A percentile compares a stretch with the other conserved stretches of the same genome.
Evolutionary conservation across 2,113 vertebrate genomes (phyloP).

Genomic region (Microcebus ravelobensis): DNA sequence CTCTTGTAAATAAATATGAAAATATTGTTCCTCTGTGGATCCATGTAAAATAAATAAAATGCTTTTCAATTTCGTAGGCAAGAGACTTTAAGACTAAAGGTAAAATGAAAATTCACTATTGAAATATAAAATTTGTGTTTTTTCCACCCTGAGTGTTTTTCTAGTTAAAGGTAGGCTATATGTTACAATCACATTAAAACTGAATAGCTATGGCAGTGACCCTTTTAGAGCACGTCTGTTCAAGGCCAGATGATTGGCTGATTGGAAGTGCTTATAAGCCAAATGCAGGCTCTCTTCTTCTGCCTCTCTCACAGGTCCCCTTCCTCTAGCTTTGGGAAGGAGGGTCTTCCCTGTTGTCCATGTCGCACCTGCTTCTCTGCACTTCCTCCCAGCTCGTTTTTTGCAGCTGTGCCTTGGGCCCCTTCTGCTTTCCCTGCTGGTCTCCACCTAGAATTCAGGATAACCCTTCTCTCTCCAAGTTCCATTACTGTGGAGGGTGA

Average conservation of each 20-base stretch:
- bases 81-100: background rate
- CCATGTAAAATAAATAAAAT: background rate
- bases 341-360: background rate
- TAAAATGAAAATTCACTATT: background rate
- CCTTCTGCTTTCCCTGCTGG: background rate
- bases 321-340: background rate
- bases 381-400: background rate
- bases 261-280: background rate
- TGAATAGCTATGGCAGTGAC: background rate
- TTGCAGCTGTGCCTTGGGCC: too few relatives aligned
- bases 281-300: too few relatives aligned
- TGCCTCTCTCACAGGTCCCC: background rate
- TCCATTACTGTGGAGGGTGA: background rate
- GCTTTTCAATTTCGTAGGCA: background rate
- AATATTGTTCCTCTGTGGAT: background rate
- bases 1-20: slow-evolving; percentile 30
- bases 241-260: background rate
- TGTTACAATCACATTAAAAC: background rate
- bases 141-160: background rate
- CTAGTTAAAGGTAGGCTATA: background rate
- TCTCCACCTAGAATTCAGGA: background rate
- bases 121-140: background rate
- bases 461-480: background rate
- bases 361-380: background rate
- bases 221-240: background rate